Base-by-base conservation (phyloP, 2,797 vertebrate genomes). In the Synaphobranchus kaupii region DNA sequence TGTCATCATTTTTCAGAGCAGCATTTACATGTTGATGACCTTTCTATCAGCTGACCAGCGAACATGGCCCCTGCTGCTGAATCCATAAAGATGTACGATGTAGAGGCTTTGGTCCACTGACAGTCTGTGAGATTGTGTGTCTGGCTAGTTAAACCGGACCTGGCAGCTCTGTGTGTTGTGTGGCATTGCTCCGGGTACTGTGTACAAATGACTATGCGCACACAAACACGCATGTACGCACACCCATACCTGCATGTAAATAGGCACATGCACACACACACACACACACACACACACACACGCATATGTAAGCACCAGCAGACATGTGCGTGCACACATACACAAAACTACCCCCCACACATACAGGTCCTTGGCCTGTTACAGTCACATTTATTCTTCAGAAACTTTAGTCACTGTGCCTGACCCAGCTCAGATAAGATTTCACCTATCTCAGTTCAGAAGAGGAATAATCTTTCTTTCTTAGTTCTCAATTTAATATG, bases 31-130 rank as follows among this genome's bases (percentile, higher is more conserved):
- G 84, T 68, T 88, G 58, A 76, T 84, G 82, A 22, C 78, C 73
- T 85, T 78, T 86, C 76, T 78, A 60, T 82, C 73, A 85, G 76
- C 87, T 89, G 89, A 89, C 88, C 86, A 86, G 86, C 84, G 87
- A 88, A 85, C 84, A 83, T 80, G 83, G 83, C 76, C 88, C 87
- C 28, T 76, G 85, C 83, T 68, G 48, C 68, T 88, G 81, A 88
- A 82, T 84, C 86, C 88, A 88, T 89, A 87, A 89, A 91, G 90
- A 88, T 89, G 85, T 84, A 88, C 84, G 13, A 50, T 50, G 78
- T 50, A 50, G 73, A 39, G 73, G 73, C 73, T 44, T 20, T 34
- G 44, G 78, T 50, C 44, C 28, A 22, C 78, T 81, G 78, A 50
- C 78, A 81, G 78, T 81, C 50, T 17, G 50, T 31, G 50, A 52